These are phyloP conservation scores for Scortum barcoo DNA, from an alignment of 2,113 vertebrate genomes.

Conservation along the genomic window DNA sequence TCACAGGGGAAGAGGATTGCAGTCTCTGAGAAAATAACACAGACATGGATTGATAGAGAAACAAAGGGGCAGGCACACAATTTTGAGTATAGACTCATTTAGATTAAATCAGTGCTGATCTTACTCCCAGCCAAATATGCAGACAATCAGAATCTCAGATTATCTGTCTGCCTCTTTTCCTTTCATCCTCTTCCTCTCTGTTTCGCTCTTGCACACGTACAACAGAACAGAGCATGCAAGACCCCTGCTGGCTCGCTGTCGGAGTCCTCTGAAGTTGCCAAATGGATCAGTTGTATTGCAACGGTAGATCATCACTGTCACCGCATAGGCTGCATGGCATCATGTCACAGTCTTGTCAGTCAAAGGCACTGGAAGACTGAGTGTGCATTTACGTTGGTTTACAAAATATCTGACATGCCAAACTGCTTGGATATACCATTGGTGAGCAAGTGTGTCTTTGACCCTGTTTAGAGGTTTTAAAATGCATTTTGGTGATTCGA, in stretches of 20 bases:
- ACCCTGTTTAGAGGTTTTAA: too few relatives aligned
- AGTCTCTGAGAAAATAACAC: neutral
- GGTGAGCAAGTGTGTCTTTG: neutral
- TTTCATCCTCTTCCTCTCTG: slow-evolving; percentile 42
- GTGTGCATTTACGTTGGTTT: slow-evolving; percentile 3
- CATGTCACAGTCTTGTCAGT: slow-evolving; percentile 28
- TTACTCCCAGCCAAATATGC: slow-evolving; percentile 34
- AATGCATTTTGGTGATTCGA: too few relatives aligned
- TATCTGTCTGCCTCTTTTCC: slow-evolving; percentile 33
- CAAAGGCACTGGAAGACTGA: neutral
- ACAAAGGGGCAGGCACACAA: slow-evolving; percentile 5
- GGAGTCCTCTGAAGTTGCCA: slow-evolving; percentile 45
- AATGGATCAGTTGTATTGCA: slow-evolving; percentile 34
- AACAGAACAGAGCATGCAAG: slow-evolving; percentile 25
- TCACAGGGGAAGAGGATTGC: neutral
- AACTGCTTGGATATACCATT: neutral
- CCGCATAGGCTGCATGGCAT: neutral
- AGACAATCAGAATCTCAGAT: slow-evolving; percentile 51
- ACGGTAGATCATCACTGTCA: slow-evolving; percentile 11
- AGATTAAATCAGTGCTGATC: slow-evolving; percentile 40
- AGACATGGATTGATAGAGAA: neutral
- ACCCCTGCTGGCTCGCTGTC: slow-evolving; percentile 37
- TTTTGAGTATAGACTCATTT: slow-evolving; percentile 22
- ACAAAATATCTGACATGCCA: neutral
- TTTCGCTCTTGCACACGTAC: slow-evolving; percentile 1